phyloP scores from a whole-genome alignment of 2,888 invertebrate species.

The Crioceris asparagi region DNA sequence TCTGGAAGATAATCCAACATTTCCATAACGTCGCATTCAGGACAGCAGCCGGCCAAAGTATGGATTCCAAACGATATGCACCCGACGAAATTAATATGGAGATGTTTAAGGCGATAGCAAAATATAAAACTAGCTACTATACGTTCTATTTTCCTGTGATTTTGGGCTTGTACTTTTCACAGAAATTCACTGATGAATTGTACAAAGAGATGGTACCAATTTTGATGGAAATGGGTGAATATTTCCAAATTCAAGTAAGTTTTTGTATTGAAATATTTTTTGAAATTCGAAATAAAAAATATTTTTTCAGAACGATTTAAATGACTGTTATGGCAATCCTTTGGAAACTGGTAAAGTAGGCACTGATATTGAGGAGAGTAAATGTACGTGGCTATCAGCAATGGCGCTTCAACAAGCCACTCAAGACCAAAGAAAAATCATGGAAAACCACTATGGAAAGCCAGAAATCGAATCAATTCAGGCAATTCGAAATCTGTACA shows the following conservation, averaged over 20 bases:
- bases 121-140: constrained; percentile 87
- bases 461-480: constrained; percentile 54
- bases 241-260: constrained; percentile 81
- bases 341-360: constrained; percentile 80
- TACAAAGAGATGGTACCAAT: constrained; percentile 38
- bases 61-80: constrained; percentile 86
- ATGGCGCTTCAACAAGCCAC: constrained; percentile 74
- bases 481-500: constrained; percentile 63
- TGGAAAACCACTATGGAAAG: constrained; percentile 68
- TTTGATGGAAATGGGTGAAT: constrained; percentile 83
- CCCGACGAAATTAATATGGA: too few relatives aligned
- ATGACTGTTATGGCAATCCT: constrained; percentile 85
- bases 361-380: constrained; percentile 89
- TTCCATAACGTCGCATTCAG: constrained; percentile 66
- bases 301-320: constrained; percentile 62
- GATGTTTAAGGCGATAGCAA: constrained; percentile 71
- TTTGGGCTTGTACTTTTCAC: constrained; percentile 77
- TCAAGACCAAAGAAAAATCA: constrained; percentile 56
- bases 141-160: constrained; percentile 86
- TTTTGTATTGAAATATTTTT: not conserved
- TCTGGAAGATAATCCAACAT: constrained; percentile 64
- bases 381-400: constrained; percentile 91
- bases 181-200: constrained; percentile 61
- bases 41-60: constrained; percentile 68
- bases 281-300: not conserved